phyloP scores from a whole-genome alignment of 2,888 invertebrate genomes.

The Dione juno region DNA sequence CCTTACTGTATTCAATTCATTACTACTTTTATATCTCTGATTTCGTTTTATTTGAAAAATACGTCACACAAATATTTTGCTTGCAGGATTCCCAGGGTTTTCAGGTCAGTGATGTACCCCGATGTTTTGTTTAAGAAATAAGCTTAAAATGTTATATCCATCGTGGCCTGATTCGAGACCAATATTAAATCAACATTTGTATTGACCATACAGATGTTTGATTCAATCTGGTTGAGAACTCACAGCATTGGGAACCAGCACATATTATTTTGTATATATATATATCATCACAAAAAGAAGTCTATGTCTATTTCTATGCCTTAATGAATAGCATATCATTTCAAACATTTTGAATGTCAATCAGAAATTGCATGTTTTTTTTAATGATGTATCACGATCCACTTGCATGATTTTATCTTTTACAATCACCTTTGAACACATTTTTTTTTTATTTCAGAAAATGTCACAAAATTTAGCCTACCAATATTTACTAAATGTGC shows the following conservation, averaged over 20 bases:
- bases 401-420: constrained; percentile 40
- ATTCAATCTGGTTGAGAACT: constrained; percentile 2
- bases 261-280: constrained; percentile 5
- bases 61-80: constrained; percentile 69
- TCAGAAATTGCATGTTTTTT: constrained; percentile 47
- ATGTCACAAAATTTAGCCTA: not conserved
- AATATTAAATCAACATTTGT: not conserved
- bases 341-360: not conserved
- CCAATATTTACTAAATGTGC: constrained; percentile 4
- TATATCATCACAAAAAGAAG: constrained; percentile 9
- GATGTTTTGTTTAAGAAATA: constrained; percentile 38
- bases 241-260: constrained; percentile 18
- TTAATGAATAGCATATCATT: constrained; percentile 6
- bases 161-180: constrained; percentile 12
- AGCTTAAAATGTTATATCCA: constrained; percentile 25
- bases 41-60: constrained; percentile 51
- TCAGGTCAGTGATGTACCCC: constrained; percentile 73
- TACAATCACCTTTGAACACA: constrained; percentile 30
- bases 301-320: not conserved
- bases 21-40: constrained; percentile 10
- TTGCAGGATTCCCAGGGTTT: constrained; percentile 83
- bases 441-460: not conserved
- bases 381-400: constrained; percentile 40
- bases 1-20: constrained; percentile 10
- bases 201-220: constrained; percentile 7